Conservation (phyloP, 2,797 vertebrate genomes). For the Pseudochirops corinnae region DNA sequence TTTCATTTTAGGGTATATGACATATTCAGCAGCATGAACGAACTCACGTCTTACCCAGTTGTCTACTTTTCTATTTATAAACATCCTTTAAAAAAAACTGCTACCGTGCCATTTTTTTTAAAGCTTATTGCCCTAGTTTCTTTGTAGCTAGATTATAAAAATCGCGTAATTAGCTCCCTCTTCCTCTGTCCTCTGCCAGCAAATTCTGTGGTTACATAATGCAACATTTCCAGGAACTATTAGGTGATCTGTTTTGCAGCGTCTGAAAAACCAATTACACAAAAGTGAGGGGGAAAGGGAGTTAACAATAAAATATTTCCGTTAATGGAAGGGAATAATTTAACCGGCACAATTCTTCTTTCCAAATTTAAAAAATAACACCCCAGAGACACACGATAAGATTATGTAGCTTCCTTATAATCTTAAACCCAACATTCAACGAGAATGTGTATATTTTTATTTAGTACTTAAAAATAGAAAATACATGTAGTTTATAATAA, state of each 20-base stretch:
- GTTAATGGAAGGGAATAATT: constrained; percentile 36
- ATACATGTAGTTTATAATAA: constrained; percentile 31
- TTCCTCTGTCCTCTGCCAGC: constrained; percentile 83
- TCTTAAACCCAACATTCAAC: neutral
- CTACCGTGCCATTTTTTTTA: constrained; percentile 67
- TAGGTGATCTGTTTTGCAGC: constrained; percentile 79
- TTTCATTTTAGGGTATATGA: constrained; percentile 81
- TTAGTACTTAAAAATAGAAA: neutral
- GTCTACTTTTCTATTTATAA: constrained; percentile 80
- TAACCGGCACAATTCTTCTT: constrained; percentile 66
- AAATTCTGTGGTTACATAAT: constrained; percentile 90
- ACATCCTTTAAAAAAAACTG: constrained; percentile 65
- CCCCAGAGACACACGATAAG: neutral
- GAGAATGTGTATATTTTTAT: neutral
- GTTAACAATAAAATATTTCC: constrained; percentile 47
- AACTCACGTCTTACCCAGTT: constrained; percentile 74
- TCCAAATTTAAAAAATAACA: constrained; percentile 57
- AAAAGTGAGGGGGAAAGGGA: constrained; percentile 69
- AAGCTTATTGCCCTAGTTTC: constrained; percentile 84
- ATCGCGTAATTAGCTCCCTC: constrained; percentile 84
- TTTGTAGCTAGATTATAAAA: constrained; percentile 89
- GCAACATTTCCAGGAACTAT: constrained; percentile 89
- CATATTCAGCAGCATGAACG: constrained; percentile 74
- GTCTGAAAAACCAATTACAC: constrained; percentile 78
- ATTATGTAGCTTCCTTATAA: neutral